Base-by-base conservation (phyloP, 2,888 invertebrate genomes). In the Cyclophora albipunctata region DNA sequence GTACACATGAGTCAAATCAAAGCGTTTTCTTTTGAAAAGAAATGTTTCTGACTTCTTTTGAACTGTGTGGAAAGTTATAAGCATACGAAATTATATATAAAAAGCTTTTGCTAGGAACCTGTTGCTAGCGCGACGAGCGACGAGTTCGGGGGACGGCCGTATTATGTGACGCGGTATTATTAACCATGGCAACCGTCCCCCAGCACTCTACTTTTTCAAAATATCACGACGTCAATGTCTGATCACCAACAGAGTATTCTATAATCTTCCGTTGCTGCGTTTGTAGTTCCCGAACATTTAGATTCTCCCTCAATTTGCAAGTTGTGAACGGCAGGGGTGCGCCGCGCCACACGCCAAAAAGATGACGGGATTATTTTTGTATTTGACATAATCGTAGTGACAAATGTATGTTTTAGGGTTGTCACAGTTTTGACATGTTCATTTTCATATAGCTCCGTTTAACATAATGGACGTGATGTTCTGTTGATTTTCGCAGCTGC, bases 351-450 rank as follows among this genome's bases (percentile, higher is more conserved):
- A 82, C 74, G 82, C 79, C 84, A 81, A 81, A 84, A 78, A 83
- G 81, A 87, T 86, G 87, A 85, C 83, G 81, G 86, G 87, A 87
- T 88, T 88, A 88, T 87, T 84, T 85, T 84, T 87, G 86, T 84
- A 81, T 86, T 87, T 88, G 87, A 87, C 87, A 87, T 88, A 86
- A 88, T 87, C 87, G 80, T 85, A 85, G 84, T 87, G 87, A 88
- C 87, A 88, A 87, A 87, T 85, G 81, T 80, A 75, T 83, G 63
- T 69, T 81, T 79, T 80, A 80, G 79, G 78, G 78, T 68, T 82
- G 84, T 82, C 82, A 78, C 68, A 69, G 42, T 57, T 75, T 75
- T 77, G 79, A 81, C 69, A 67, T 66, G 62, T 68, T 73, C 67
- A 66, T 70, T 75, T 70, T 74, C 73, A 66, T 73, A 64, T 66